phyloP scores from a whole-genome alignment of 1,140 invertebrate species.

The Macrobrachium rosenbergii region DNA sequence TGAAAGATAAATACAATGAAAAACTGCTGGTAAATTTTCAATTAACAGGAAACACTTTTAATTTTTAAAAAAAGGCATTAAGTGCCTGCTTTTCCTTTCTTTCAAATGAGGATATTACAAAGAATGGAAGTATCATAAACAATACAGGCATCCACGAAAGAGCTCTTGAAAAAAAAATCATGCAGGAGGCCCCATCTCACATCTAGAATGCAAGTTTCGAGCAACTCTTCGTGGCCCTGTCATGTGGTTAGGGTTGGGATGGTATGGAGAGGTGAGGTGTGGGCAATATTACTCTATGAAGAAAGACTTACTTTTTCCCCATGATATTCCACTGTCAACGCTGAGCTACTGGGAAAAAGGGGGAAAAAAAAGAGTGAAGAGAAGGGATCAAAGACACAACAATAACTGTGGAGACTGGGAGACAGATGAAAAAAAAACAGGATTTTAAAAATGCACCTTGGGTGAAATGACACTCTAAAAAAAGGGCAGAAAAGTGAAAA shows the following conservation, averaged over 20 bases:
- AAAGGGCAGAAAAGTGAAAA: slow-evolving; percentile 24
- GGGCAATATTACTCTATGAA: not conserved
- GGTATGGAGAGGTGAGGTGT: not conserved
- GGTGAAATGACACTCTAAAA: not conserved
- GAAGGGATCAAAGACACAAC: slow-evolving; percentile 28
- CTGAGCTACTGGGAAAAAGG: slow-evolving; percentile 47
- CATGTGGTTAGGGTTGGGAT: too few relatives aligned
- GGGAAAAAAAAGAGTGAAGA: slow-evolving; percentile 49
- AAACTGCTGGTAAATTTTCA: too few relatives aligned
- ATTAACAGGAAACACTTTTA: too few relatives aligned
- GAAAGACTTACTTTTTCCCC: slow-evolving; percentile 60
- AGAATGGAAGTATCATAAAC: too few relatives aligned
- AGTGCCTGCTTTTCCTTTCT: too few relatives aligned
- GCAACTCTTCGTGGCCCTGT: too few relatives aligned
- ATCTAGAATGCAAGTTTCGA: too few relatives aligned
- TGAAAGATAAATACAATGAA: too few relatives aligned
- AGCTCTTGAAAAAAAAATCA: not conserved
- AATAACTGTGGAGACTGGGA: too few relatives aligned
- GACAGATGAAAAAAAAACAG: not conserved
- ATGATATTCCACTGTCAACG: slow-evolving; percentile 55
- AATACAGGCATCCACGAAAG: too few relatives aligned
- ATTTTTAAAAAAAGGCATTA: too few relatives aligned
- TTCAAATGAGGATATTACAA: too few relatives aligned
- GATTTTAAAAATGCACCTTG: not conserved
- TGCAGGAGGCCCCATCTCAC: not conserved